Evolutionary conservation across 2,797 vertebrate genomes (phyloP), one percentile per base, ranked within the genome.

Genomic region (Lepilemur ruficaudatus): DNA sequence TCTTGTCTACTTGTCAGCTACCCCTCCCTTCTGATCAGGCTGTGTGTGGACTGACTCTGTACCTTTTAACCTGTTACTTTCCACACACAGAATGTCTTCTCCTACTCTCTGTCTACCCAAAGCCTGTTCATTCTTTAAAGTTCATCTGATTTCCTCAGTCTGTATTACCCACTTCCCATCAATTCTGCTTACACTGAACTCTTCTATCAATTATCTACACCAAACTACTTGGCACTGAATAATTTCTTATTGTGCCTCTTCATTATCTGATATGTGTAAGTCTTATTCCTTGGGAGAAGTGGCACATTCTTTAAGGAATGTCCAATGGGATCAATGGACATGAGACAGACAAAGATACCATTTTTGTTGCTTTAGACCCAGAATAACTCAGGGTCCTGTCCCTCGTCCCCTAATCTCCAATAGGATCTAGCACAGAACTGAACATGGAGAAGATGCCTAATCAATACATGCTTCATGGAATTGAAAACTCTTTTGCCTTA

Each of bases 401-500:
- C 35, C 32, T 28, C 7, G 13, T n/a, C 17, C 41, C 28, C 32
- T 8, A 57, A 7, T 85, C 7, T 70, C 41, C 15, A 18, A 32
- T 32, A 57, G 10, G 35, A 8, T 82, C 55, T 85, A 82, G 18
- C 32, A 55, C 38, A 95, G 65, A 82, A 55, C n/a, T 63, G 50
- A 83, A 41, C 25, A 75, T 28, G 46, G 43, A 69, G n/a, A 86
- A 83, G 38, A 89, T 7, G 7, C n/a, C 22, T 90, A 52, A 41
- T 57, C 82, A 93, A 89, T 61, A 32, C 13, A 70, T 28, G 18
- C 20, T 90, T 72, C 41, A 85, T 38, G 30, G 52, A 91, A 80
- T 3, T 92, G 48, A 89, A 95, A 90, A 52, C 18, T 50, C n/a
- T 80, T 91, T 85, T 93, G 59, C 43, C 76, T 41, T 91, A 18